These are phyloP conservation scores for Ochlodes sylvanus DNA, from an alignment of 2,888 invertebrate genomes.

Conservation along the genomic window DNA sequence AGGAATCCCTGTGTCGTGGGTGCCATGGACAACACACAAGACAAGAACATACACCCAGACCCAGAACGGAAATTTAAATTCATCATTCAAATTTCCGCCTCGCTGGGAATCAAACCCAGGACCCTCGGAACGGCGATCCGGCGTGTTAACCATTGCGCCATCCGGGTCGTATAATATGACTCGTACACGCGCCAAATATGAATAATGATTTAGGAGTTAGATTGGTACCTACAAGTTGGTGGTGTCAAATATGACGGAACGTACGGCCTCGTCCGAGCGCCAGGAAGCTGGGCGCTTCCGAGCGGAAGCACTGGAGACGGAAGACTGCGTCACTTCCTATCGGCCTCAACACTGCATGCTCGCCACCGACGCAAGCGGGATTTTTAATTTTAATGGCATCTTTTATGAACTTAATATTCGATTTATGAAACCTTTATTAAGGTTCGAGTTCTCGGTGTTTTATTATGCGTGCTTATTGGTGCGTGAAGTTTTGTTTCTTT, in stretches of 20 bases:
- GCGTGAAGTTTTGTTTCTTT: not conserved
- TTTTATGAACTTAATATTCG: slow-evolving; percentile 24
- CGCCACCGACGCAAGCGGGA: slow-evolving; percentile 18
- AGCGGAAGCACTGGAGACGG: slow-evolving; percentile 68
- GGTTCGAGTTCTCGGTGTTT: not conserved
- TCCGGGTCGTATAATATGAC: too few relatives aligned
- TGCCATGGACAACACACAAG: too few relatives aligned
- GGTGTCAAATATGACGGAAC: slow-evolving; percentile 23
- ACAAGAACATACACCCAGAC: too few relatives aligned
- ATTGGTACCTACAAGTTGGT: not conserved
- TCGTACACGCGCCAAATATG: too few relatives aligned
- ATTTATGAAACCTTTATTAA: not conserved
- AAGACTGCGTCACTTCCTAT: slow-evolving; percentile 61
- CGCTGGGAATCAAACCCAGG: too few relatives aligned
- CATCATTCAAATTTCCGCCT: too few relatives aligned
- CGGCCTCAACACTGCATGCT: slow-evolving; percentile 34
- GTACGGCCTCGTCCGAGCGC: slow-evolving; percentile 59
- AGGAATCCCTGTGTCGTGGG: too few relatives aligned
- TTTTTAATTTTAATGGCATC: slow-evolving; percentile 33
- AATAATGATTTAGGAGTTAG: too few relatives aligned
- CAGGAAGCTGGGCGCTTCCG: slow-evolving; percentile 74
- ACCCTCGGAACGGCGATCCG: too few relatives aligned
- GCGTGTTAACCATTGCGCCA: too few relatives aligned
- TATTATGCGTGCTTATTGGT: not conserved
- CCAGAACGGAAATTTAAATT: too few relatives aligned